Evolutionary conservation across 2,797 vertebrate species (phyloP).

Genomic region (Phaenicophaeus curvirostris): DNA sequence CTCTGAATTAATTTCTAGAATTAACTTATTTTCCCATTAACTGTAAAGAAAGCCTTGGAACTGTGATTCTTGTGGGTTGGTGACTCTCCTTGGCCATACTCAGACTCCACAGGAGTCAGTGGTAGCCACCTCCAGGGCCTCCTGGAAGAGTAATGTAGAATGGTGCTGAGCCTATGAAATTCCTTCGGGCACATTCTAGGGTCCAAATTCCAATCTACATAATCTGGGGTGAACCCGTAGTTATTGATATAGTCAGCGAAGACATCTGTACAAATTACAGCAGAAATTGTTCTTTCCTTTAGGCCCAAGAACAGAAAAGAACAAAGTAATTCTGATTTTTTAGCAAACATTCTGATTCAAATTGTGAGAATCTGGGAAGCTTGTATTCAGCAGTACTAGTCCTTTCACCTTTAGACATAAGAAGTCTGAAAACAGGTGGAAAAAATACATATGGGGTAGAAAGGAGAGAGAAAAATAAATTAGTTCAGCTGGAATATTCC

Average conservation of each 20-base stretch:
- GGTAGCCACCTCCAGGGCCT: not conserved
- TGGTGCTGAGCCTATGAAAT: not conserved
- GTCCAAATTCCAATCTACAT: not conserved
- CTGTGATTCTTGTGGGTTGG: not conserved
- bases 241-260: not conserved
- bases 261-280: not conserved
- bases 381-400: not conserved
- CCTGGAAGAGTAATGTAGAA: not conserved
- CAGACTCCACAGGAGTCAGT: not conserved
- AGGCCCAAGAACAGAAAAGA: not conserved
- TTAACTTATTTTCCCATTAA: not conserved
- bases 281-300: not conserved
- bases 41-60: not conserved
- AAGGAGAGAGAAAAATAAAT: not conserved
- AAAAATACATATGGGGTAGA: not conserved
- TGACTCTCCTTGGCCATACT: not conserved
- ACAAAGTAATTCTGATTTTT: not conserved
- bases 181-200: accelerated
- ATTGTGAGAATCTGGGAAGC: not conserved
- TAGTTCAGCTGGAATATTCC: not conserved
- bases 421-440: not conserved
- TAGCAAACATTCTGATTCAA: not conserved
- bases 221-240: not conserved
- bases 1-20: not conserved
- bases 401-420: not conserved